Percentiles rank a stretch among this genome's conserved stretches.
Conservation (phyloP, 1,140 invertebrate species). For the Armadillidium nasatum region DNA sequence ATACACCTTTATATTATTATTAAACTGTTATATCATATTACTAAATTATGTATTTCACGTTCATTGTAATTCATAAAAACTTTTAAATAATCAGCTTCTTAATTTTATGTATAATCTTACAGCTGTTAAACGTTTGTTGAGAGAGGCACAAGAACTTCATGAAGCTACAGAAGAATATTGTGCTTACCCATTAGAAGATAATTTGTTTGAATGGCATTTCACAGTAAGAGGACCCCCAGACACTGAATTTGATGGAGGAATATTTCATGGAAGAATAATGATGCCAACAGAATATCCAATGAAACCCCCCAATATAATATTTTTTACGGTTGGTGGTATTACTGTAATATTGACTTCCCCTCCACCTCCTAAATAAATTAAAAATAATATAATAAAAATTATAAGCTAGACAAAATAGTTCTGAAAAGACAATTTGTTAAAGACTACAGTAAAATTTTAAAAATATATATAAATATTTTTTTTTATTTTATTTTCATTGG, state of each 20-base stretch:
- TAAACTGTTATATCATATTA: no score
- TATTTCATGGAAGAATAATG: constrained; percentile 88
- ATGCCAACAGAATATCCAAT: constrained; percentile 91
- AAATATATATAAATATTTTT: no score
- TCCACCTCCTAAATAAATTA: no score
- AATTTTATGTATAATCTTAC: constrained; percentile 25
- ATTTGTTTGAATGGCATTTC: constrained; percentile 98
- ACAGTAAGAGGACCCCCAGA: constrained; percentile 81
- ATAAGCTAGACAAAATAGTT: no score
- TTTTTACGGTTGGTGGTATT: constrained; percentile 71
- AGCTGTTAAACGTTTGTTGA: constrained; percentile 91
- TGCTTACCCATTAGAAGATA: constrained; percentile 87
- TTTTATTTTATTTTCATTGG: no score
- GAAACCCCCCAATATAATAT: constrained; percentile 93
- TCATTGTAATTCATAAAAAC: background rate
- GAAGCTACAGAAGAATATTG: constrained; percentile 84
- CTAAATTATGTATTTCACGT: no score
- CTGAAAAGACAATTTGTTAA: no score
- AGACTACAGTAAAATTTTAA: no score
- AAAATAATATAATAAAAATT: no score
- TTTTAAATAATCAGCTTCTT: background rate
- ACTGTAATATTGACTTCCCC: background rate
- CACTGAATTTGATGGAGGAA: constrained; percentile 80
- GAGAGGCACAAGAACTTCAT: constrained; percentile 80
- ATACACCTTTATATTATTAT: no score